Evolutionary conservation across 2,888 invertebrate genomes (phyloP).

Genomic region (Dasypolia templi): DNA sequence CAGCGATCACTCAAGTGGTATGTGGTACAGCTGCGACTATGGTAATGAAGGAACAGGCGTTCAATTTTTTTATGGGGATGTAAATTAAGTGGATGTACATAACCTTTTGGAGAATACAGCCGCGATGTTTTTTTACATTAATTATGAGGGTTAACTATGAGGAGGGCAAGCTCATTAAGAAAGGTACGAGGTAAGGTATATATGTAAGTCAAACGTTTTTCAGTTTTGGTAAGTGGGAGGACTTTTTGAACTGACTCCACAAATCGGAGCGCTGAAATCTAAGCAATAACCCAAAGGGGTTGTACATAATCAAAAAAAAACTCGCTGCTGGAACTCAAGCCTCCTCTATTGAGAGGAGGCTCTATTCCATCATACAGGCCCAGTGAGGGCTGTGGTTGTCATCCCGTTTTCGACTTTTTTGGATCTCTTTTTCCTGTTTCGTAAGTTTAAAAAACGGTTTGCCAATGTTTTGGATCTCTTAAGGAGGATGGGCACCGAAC

Average conservation of each 20-base stretch:
- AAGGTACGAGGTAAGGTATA: neutral
- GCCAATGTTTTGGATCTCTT: no score
- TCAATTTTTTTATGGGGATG: constrained; percentile 38
- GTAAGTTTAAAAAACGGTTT: neutral
- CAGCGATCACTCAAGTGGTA: constrained; percentile 51
- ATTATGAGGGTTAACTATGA: neutral
- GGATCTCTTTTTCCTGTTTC: neutral
- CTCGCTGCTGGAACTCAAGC: neutral
- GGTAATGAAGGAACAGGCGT: constrained; percentile 28
- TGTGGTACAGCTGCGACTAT: constrained; percentile 39
- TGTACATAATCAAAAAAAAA: no score
- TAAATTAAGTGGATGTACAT: constrained; percentile 22
- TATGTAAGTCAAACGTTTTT: neutral
- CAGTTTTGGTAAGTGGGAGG: neutral
- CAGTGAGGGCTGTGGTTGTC: neutral
- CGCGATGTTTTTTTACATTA: no score
- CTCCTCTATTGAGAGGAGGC: neutral
- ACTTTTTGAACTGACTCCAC: neutral
- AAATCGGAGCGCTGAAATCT: neutral
- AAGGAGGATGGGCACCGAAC: no score
- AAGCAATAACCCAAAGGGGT: neutral
- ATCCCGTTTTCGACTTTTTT: neutral
- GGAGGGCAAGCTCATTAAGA: neutral
- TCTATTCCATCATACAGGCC: neutral
- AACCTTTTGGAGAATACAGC: neutral